Base-by-base conservation (phyloP, 2,797 vertebrate species). In the Eulemur albifrons region DNA sequence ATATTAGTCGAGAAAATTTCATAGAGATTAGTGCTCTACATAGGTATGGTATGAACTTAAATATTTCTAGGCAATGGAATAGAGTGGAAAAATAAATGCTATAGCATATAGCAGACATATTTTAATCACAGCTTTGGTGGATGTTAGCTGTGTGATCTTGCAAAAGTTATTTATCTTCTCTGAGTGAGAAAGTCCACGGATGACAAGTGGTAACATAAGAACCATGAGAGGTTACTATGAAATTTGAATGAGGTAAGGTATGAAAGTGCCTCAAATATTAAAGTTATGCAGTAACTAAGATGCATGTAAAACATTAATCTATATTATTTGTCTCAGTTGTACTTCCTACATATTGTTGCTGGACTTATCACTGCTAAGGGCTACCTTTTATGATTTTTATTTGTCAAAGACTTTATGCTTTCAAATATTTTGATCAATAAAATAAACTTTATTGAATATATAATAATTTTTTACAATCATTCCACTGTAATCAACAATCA, bases 341-440 rank as follows among this genome's bases (percentile, higher is more conserved):
- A 10, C 25, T 45, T 20, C 18, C 50, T 73, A 40, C 7, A 2
- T 92, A 25, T 32, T 21, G 3, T 21, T 79, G n/a, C 35, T 85
- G 70, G 8, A 40, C 52, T 89, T 54, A 12, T 90, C 18, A 57
- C 27, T 1, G 21, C n/a, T 73, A 13, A 90, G 14, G 9, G 2
- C 5, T 5, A 54, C 4, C 1, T 88, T 50, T 89, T 32, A 45
- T 40, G 35, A 86, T 80, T 69, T 63, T 89, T 91, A 48, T 77
- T 65, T 21, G 76, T 63, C 12, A 52, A 79, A 89, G 23, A 32
- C 10, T 65, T 70, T 69, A 32, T 92, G 12, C n/a, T 72, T 72
- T 93, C 61, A 54, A 93, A 93, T 65, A 67, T 88, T 94, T 96
- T 82, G 21, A 15, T 79, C 50, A 59, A 59, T 81, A 65, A 76